Evolutionary conservation across 2,797 vertebrate genomes (phyloP).

Genomic region (Lithobates sylvaticus): DNA sequence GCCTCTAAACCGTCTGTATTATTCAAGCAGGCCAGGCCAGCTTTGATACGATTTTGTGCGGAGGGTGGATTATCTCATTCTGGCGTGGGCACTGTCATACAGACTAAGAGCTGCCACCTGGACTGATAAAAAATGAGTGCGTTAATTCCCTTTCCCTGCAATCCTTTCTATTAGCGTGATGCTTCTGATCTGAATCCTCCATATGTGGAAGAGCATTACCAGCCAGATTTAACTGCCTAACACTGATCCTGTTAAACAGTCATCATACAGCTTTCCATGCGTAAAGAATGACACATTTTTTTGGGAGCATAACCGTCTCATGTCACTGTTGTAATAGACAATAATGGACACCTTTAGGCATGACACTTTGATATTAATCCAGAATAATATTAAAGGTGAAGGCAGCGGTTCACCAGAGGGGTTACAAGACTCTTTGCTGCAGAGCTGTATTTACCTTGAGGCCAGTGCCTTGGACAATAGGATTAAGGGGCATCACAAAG

Average conservation of each 20-base stretch:
- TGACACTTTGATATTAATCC: too few relatives aligned
- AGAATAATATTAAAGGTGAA: too few relatives aligned
- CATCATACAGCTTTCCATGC: neutral
- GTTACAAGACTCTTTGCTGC: too few relatives aligned
- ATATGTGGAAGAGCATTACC: slow-evolving; percentile 27
- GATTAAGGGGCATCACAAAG: too few relatives aligned
- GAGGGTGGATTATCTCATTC: slow-evolving; percentile 65
- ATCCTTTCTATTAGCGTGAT: neutral
- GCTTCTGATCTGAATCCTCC: slow-evolving; percentile 11
- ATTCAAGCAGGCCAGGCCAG: slow-evolving; percentile 64
- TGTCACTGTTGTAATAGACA: neutral
- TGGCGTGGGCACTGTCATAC: slow-evolving; percentile 1
- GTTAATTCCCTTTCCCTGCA: slow-evolving; percentile 21
- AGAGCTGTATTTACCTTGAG: too few relatives aligned
- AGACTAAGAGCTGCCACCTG: slow-evolving; percentile 33
- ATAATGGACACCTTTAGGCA: neutral
- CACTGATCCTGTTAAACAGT: slow-evolving; percentile 36
- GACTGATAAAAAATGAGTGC: slow-evolving; percentile 17
- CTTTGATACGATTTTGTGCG: slow-evolving; percentile 60
- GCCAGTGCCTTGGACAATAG: too few relatives aligned
- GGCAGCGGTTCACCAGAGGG: too few relatives aligned
- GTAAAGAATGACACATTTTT: neutral
- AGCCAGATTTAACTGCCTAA: slow-evolving; percentile 34
- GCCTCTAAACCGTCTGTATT: slow-evolving; percentile 69
- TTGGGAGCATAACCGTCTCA: neutral